These are phyloP conservation scores for Ericerus pela DNA, from an alignment of 1,140 invertebrate genomes.

Conservation along the genomic window DNA sequence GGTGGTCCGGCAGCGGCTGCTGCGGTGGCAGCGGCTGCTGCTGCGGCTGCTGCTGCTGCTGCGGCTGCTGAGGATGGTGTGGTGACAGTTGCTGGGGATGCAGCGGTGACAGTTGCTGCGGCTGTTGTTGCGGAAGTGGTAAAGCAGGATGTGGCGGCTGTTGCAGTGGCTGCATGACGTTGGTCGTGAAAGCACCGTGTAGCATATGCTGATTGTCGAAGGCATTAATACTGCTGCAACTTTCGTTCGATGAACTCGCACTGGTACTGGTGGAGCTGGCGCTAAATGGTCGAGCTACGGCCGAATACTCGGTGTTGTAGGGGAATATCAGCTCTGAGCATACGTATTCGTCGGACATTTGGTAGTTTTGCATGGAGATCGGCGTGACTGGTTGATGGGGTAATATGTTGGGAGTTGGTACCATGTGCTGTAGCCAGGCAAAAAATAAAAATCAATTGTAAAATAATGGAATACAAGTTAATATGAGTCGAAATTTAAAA, in stretches of 20 bases:
- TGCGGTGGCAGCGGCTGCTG: too few relatives aligned
- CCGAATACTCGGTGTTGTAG: slow-evolving; percentile 20
- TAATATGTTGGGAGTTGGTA: neutral
- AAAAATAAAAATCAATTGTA: too few relatives aligned
- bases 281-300: slow-evolving; percentile 32
- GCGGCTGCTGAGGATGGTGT: too few relatives aligned
- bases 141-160: too few relatives aligned
- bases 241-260: slow-evolving; percentile 13
- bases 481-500: too few relatives aligned
- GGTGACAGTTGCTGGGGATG: too few relatives aligned
- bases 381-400: neutral
- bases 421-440: too few relatives aligned
- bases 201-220: neutral
- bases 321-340: slow-evolving; percentile 22
- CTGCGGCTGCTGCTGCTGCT: too few relatives aligned
- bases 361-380: neutral
- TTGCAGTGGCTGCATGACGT: neutral
- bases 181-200: neutral
- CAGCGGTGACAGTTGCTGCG: neutral
- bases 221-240: slow-evolving; percentile 1
- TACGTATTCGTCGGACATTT: slow-evolving; percentile 12
- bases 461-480: too few relatives aligned
- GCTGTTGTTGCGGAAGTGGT: too few relatives aligned
- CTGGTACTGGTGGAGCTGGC: slow-evolving; percentile 25
- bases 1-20: too few relatives aligned